These are phyloP conservation scores for Noctua janthina DNA, from an alignment of 2,888 invertebrate genomes.

Conservation along the genomic window DNA sequence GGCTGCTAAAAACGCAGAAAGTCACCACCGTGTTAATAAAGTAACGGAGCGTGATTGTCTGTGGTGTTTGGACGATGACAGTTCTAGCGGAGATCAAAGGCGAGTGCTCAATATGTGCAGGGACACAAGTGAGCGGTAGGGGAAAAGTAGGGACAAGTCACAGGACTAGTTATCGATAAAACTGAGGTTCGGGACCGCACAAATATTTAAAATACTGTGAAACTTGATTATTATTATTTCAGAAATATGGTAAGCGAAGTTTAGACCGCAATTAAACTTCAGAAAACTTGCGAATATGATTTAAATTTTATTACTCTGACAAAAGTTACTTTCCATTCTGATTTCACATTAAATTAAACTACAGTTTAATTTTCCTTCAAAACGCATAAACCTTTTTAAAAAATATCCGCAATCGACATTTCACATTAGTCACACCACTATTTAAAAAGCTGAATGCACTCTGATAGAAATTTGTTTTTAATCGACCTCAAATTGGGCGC, in stretches of 20 bases:
- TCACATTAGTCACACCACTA: constrained; percentile 72
- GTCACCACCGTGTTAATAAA: background rate
- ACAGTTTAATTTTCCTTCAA: background rate
- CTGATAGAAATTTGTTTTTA: constrained; percentile 90
- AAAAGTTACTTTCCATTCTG: background rate
- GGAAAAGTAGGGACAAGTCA: constrained; percentile 1
- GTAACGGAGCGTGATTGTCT: constrained; percentile 38
- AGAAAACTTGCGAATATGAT: background rate
- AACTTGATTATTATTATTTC: background rate
- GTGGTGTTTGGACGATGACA: constrained; percentile 44
- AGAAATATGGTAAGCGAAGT: background rate
- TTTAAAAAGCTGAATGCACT: constrained; percentile 84
- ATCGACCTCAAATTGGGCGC: constrained; percentile 90
- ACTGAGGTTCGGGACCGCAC: background rate
- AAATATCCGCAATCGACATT: constrained; percentile 22
- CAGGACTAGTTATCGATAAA: constrained; percentile 37
- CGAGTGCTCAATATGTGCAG: constrained; percentile 77
- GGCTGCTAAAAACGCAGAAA: background rate
- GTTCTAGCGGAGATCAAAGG: constrained; percentile 76
- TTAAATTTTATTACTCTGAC: background rate
- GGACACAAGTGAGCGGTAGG: constrained; percentile 38
- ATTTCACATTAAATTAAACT: background rate
- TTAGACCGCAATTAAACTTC: background rate
- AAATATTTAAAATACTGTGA: too few species aligned
- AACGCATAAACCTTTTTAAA: background rate